Percentiles rank a stretch among this genome's conserved stretches.
Conservation (phyloP, 1,140 invertebrate species). For the fruit fly (Drosophila melanogaster) region Release_6_plus_ISO1_MT NT_033777.3:27968501-27969000, state of each 20-base stretch:
- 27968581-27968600: too few relatives aligned
- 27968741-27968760: constrained; percentile 82
- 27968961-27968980: constrained; percentile 97
- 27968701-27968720: constrained; percentile 15
- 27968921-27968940: constrained; percentile 94
- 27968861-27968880: constrained; percentile 81
- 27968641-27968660: background rate
- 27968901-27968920: background rate
- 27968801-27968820: constrained; percentile 51
- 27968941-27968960: constrained; percentile 97
- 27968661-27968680: constrained; percentile 1
- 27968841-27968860: constrained; percentile 59
- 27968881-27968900: constrained; percentile 33
- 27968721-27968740: constrained; percentile 58
- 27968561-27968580: too few relatives aligned
- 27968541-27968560: too few relatives aligned
- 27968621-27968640: background rate
- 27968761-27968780: constrained; percentile 50
- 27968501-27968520: background rate
- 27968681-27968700: constrained; percentile 53
- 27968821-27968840: constrained; percentile 29
- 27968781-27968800: constrained; percentile 42
- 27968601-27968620: too few relatives aligned
- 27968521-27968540: too few relatives aligned
- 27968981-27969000: constrained; percentile 97